Conservation (phyloP, 2,113 vertebrate species). For the Nestor notabilis region DNA sequence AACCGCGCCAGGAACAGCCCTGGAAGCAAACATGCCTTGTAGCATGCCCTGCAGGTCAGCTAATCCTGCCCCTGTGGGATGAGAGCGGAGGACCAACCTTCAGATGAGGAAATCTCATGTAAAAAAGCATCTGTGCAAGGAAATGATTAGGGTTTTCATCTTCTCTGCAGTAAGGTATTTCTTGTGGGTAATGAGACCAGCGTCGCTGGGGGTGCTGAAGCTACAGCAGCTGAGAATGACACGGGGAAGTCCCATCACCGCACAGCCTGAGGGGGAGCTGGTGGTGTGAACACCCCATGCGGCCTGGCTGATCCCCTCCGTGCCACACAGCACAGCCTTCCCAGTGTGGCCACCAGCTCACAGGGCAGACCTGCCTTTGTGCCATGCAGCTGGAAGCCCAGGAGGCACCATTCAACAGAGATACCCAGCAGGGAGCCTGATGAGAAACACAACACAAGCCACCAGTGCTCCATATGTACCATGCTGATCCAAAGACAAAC, state of each 20-base stretch:
- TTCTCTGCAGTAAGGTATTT: neutral
- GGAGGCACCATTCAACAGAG: neutral
- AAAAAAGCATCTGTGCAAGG: neutral
- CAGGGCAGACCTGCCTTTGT: neutral
- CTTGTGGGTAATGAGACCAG: neutral
- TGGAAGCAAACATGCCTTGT: neutral
- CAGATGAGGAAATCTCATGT: neutral
- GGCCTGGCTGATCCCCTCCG: neutral
- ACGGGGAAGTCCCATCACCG: fast-evolving
- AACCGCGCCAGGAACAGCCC: neutral
- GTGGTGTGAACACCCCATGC: neutral
- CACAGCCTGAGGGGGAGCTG: neutral
- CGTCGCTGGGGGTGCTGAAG: neutral
- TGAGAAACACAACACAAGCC: neutral
- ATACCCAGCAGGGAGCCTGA: neutral
- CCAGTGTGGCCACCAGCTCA: neutral
- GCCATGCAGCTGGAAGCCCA: neutral
- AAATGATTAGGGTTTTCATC: neutral
- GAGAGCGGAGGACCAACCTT: neutral
- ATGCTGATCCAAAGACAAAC: fast-evolving
- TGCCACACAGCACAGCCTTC: neutral
- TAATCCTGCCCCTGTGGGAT: neutral
- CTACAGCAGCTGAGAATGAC: neutral
- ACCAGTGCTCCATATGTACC: neutral
- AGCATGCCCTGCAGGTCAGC: neutral